A percentile compares a stretch with the other conserved stretches of the same genome.
These are phyloP conservation scores for Aphaenogaster floridana DNA, from an alignment of 1,140 invertebrate genomes.

Conservation along the genomic window DNA sequence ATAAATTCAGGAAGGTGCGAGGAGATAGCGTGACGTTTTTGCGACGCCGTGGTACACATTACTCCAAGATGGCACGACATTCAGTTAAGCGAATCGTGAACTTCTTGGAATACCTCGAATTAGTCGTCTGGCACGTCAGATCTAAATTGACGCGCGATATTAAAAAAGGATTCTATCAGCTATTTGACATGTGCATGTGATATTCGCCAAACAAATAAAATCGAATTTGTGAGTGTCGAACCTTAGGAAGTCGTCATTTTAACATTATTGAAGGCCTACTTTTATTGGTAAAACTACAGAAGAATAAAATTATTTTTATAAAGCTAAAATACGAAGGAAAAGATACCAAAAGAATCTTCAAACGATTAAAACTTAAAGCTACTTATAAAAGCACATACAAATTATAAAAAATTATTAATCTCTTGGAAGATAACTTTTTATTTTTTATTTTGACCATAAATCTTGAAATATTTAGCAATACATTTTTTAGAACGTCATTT, in stretches of 20 bases:
- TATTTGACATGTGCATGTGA: neutral
- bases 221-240: neutral
- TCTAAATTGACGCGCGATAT: neutral
- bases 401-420: neutral
- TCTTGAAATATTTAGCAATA: neutral
- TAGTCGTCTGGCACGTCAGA: slow-evolving; percentile 37
- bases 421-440: neutral
- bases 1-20: slow-evolving; percentile 45
- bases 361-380: neutral
- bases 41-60: slow-evolving; percentile 26
- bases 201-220: neutral
- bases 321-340: neutral
- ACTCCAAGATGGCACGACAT: slow-evolving; percentile 8
- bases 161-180: neutral
- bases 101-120: slow-evolving; percentile 58
- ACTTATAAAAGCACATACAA: too few relatives aligned
- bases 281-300: neutral
- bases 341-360: neutral
- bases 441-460: neutral
- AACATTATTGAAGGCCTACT: neutral
- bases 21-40: slow-evolving; percentile 43
- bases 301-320: neutral
- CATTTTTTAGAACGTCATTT: neutral
- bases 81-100: slow-evolving; percentile 59
- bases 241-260: neutral